Percentiles rank a stretch among this genome's conserved stretches.
Conservation (phyloP, 2,888 invertebrate genomes). For the Brenthis hecate region DNA sequence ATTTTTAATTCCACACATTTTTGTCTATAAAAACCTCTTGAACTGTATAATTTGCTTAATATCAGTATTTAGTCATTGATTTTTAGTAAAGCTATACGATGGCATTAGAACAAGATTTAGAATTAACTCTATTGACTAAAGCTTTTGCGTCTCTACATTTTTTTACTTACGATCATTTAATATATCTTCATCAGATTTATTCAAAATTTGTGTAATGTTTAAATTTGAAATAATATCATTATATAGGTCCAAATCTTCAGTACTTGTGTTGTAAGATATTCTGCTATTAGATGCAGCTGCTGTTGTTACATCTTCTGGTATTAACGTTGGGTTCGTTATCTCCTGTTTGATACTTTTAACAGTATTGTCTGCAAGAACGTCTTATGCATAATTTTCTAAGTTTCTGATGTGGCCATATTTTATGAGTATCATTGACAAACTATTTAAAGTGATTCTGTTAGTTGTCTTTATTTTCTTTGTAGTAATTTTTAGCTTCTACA, state of each 20-base stretch:
- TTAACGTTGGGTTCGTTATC: neutral
- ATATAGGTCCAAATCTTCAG: conserved; percentile 19
- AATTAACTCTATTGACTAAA: no score
- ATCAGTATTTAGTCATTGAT: no score
- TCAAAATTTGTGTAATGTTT: conserved; percentile 16
- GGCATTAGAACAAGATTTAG: no score
- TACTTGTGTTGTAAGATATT: conserved; percentile 13
- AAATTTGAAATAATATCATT: conserved; percentile 27
- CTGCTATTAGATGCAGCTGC: conserved; percentile 2
- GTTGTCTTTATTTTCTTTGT: no score
- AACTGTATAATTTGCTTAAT: no score
- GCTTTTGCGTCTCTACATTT: no score
- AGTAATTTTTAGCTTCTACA: no score
- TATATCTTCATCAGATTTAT: conserved; percentile 39
- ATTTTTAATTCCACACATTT: no score
- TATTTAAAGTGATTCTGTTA: no score
- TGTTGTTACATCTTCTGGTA: neutral
- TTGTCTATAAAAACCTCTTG: no score
- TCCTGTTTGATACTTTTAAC: neutral
- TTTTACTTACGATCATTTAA: conserved; percentile 63
- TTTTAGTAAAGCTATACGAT: no score
- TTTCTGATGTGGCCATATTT: neutral
- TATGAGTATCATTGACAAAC: no score
- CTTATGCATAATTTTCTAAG: neutral
- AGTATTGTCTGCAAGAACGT: conserved; percentile 19